Evolutionary conservation across 2,888 invertebrate species (phyloP).

Genomic region (Anodontia alba): DNA sequence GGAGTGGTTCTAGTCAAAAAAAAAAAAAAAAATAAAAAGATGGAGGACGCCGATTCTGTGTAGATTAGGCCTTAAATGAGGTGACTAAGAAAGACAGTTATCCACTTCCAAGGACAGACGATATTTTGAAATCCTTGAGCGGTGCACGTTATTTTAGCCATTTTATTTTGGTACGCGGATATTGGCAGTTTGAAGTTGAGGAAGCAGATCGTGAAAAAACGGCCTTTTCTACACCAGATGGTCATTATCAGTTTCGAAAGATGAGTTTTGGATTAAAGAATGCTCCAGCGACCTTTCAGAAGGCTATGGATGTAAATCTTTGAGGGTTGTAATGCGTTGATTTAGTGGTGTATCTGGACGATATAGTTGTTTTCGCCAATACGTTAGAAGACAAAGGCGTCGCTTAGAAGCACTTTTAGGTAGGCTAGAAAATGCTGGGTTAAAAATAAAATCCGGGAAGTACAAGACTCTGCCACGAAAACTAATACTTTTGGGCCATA

Average conservation of each 20-base stretch:
- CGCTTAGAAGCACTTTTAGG: conserved; percentile 8
- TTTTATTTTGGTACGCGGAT: conserved; percentile 19
- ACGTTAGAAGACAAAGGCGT: conserved; percentile 13
- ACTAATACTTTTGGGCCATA: conserved; percentile 17
- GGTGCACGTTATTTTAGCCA: conserved; percentile 10
- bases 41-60: conserved; percentile 11
- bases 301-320: conserved; percentile 23
- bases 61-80: conserved; percentile 4
- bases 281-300: conserved; percentile 22
- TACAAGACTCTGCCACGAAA: conserved; percentile 17
- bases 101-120: conserved; percentile 9
- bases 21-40: too few species aligned
- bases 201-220: conserved; percentile 18
- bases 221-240: conserved; percentile 19
- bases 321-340: conserved; percentile 12
- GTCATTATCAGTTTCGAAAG: conserved; percentile 20
- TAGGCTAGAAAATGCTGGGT: neutral
- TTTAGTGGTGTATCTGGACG: conserved; percentile 26
- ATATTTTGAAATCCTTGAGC: conserved; percentile 20
- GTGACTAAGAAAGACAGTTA: conserved; percentile 8
- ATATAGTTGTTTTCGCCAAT: conserved; percentile 22
- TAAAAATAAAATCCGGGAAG: conserved; percentile 31
- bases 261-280: conserved; percentile 20
- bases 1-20: conserved; percentile 11
- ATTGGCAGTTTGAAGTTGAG: conserved; percentile 25